These are phyloP conservation scores for Parochlus steinenii DNA, from an alignment of 2,888 invertebrate genomes.

Conservation along the genomic window DNA sequence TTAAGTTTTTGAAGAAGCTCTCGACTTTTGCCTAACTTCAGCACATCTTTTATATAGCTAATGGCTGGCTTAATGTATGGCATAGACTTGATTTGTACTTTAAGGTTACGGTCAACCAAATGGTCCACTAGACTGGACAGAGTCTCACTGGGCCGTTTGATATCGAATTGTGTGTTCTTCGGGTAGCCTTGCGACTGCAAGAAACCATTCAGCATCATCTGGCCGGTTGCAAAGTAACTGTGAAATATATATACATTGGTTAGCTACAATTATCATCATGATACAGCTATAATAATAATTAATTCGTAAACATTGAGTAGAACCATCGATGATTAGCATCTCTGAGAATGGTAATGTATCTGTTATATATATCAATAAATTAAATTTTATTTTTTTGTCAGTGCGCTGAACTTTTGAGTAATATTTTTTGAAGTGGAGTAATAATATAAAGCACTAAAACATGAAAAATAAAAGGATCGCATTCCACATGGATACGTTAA, in stretches of 20 bases:
- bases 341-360: too few relatives aligned
- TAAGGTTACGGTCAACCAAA: constrained; percentile 49
- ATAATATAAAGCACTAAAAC: too few relatives aligned
- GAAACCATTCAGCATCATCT: constrained; percentile 57
- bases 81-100: constrained; percentile 51
- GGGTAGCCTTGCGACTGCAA: constrained; percentile 61
- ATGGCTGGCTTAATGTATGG: constrained; percentile 61
- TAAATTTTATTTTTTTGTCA: too few relatives aligned
- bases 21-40: constrained; percentile 51
- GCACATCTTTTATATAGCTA: constrained; percentile 51
- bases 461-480: too few relatives aligned
- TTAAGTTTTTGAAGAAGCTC: constrained; percentile 48
- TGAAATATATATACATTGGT: constrained; percentile 18
- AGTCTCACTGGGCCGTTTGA: constrained; percentile 50
- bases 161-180: constrained; percentile 49
- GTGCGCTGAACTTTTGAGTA: too few relatives aligned
- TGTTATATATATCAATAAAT: too few relatives aligned
- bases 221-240: constrained; percentile 50
- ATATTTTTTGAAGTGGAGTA: too few relatives aligned
- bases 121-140: constrained; percentile 51
- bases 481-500: too few relatives aligned
- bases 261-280: too few relatives aligned
- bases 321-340: too few relatives aligned
- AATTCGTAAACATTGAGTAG: too few relatives aligned
- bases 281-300: constrained; percentile 13